Percentiles rank a stretch among this genome's conserved stretches.
Conservation (phyloP, 1,140 invertebrate genomes). For the Sarcophaga peregrina region DNA sequence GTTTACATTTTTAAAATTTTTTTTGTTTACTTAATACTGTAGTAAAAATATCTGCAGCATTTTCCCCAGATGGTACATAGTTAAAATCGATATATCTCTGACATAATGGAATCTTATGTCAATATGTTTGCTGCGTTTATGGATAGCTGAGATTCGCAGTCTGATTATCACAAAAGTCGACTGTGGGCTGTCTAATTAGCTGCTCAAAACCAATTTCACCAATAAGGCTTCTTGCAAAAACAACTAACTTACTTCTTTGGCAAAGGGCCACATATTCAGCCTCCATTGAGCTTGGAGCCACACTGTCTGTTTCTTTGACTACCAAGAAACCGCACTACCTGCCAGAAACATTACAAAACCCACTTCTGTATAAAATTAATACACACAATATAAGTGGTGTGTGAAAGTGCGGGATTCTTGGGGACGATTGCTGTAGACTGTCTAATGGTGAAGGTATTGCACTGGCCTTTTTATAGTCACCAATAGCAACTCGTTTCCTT, state of each 20-base stretch:
- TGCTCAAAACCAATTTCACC: constrained; percentile 47
- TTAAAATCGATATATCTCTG: not conserved
- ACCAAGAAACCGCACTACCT: constrained; percentile 55
- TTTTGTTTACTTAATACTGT: not conserved
- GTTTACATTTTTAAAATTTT: no score
- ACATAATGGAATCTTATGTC: not conserved
- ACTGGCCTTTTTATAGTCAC: no score
- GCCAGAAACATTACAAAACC: no score
- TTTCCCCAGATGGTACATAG: not conserved
- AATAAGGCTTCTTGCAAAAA: constrained; percentile 56
- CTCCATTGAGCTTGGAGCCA: constrained; percentile 67
- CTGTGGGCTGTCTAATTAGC: not conserved
- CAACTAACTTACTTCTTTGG: constrained; percentile 62
- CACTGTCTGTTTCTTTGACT: constrained; percentile 65
- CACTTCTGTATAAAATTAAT: no score
- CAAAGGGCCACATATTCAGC: constrained; percentile 67
- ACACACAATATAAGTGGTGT: no score
- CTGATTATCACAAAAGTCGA: constrained; percentile 17
- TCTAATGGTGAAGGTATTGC: no score
- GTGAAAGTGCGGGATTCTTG: no score
- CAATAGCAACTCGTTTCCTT: no score
- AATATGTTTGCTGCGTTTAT: not conserved
- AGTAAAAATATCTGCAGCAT: not conserved
- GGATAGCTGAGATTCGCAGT: not conserved
- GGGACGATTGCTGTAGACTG: no score